Conservation (phyloP, 2,797 vertebrate species). For the Enteromius treurensis region DNA sequence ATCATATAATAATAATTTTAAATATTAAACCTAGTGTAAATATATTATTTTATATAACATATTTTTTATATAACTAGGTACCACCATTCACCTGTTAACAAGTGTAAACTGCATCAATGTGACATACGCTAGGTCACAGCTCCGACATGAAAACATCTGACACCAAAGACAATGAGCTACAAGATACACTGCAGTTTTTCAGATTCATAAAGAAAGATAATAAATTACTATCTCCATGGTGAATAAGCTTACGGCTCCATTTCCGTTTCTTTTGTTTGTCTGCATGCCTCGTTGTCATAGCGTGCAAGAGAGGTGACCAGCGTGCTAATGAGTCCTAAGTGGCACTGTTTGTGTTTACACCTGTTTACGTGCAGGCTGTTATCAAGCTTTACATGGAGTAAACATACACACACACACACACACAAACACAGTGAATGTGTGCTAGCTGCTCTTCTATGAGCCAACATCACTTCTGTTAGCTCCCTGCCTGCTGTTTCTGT, state of each 20-base stretch:
- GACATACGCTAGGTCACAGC: neutral
- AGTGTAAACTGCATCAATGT: neutral
- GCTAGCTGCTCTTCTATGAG: conserved; percentile 36
- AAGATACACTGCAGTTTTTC: neutral
- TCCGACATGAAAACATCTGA: neutral
- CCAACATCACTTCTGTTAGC: conserved; percentile 64
- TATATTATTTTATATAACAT: neutral
- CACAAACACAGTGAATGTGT: conserved; percentile 36
- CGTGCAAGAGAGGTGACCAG: conserved; percentile 64
- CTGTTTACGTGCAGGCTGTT: conserved; percentile 63
- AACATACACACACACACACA: conserved; percentile 27
- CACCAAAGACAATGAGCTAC: neutral
- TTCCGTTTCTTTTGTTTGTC: neutral
- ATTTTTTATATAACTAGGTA: neutral
- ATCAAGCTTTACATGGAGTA: conserved; percentile 58
- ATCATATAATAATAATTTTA: neutral
- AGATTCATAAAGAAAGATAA: neutral
- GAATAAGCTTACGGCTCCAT: conserved; percentile 28
- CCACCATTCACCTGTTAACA: neutral
- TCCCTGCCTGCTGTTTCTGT: conserved; percentile 50
- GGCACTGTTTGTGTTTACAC: conserved; percentile 50
- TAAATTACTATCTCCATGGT: neutral
- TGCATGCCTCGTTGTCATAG: conserved; percentile 68
- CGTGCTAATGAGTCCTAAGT: conserved; percentile 59
- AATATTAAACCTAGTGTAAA: neutral